phyloP scores from a whole-genome alignment of 2,113 vertebrate genomes.

The Alaudala cheleensis region DNA sequence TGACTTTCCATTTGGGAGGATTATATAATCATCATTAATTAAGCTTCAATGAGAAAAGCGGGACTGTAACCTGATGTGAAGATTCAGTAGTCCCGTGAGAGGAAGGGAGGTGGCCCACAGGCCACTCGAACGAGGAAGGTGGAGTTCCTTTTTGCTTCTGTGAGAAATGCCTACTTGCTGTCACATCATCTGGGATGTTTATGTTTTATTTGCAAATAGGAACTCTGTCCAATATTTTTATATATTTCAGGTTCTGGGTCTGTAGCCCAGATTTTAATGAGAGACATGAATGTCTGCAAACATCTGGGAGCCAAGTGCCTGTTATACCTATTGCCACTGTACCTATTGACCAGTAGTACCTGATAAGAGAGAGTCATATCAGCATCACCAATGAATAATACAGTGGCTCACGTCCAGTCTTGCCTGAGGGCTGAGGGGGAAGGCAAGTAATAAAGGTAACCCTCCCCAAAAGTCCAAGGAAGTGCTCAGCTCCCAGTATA shows the following conservation, averaged over 20 bases:
- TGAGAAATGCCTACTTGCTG: not conserved
- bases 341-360: not conserved
- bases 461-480: not conserved
- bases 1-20: constrained; percentile 50
- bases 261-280: not conserved
- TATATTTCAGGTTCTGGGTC: not conserved
- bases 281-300: not conserved
- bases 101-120: not conserved
- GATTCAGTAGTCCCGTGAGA: not conserved
- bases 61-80: constrained; percentile 20
- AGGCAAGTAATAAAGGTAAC: not conserved
- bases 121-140: not conserved
- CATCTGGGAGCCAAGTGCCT: not conserved
- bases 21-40: constrained; percentile 64
- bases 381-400: not conserved
- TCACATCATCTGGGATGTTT: not conserved
- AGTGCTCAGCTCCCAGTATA: not conserved
- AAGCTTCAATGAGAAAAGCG: constrained; percentile 46
- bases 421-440: not conserved
- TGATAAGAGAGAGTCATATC: not conserved
- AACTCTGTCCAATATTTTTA: not conserved
- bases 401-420: not conserved
- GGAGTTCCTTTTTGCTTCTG: not conserved
- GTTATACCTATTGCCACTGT: not conserved
- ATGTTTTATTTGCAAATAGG: not conserved